Conservation (phyloP, 1,140 invertebrate species). For the Mya arenaria region DNA sequence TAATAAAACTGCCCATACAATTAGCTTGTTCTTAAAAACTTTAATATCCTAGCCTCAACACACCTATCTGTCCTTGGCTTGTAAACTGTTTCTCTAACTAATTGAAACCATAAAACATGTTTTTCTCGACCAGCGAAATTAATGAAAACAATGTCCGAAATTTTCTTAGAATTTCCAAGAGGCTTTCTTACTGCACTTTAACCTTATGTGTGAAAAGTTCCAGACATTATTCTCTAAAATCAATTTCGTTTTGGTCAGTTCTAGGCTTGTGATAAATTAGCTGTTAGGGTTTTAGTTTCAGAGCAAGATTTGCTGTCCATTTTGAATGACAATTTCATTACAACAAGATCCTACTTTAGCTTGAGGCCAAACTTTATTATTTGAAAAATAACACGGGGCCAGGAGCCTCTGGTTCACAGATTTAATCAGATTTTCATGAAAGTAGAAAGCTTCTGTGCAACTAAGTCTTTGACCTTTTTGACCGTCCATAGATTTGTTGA, state of each 20-base stretch:
- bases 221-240: neutral
- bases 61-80: constrained; percentile 5
- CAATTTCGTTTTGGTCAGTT: neutral
- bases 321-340: constrained; percentile 2
- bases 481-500: no score
- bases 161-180: neutral
- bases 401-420: no score
- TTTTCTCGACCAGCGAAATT: neutral
- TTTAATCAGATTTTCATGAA: no score
- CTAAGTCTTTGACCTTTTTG: no score
- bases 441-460: no score
- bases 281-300: neutral
- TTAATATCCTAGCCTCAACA: constrained; percentile 15
- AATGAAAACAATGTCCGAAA: constrained; percentile 4
- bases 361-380: neutral
- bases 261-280: neutral
- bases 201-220: neutral
- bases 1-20: constrained; percentile 55
- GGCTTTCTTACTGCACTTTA: neutral
- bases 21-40: constrained; percentile 15
- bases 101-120: constrained; percentile 54
- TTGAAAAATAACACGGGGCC: no score
- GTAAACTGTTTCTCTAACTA: constrained; percentile 20
- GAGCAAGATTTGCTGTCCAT: neutral
- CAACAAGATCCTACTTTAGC: neutral